phyloP scores from a whole-genome alignment of 2,797 vertebrate species.

The Meda fulgida region DNA sequence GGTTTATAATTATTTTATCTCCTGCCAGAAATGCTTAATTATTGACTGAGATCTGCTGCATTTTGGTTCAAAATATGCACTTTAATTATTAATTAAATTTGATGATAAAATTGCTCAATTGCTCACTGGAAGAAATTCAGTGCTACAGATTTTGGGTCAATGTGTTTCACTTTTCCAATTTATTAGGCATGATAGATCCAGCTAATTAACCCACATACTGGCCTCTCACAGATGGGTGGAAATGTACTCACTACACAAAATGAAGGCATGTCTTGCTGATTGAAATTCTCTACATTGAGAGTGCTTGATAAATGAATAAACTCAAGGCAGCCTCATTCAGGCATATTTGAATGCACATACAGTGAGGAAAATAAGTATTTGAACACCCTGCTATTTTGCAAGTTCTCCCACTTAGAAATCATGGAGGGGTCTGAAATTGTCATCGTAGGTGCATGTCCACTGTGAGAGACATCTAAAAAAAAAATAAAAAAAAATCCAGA shows the following conservation, averaged over 20 bases:
- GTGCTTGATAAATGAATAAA: background rate
- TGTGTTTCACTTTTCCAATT: constrained; percentile 19
- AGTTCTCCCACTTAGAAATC: too few species aligned
- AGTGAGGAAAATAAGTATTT: too few species aligned
- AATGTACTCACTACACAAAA: background rate
- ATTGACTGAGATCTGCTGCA: background rate
- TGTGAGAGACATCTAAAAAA: too few species aligned
- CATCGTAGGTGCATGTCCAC: too few species aligned
- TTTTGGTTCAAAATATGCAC: constrained; percentile 2
- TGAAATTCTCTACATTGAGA: background rate
- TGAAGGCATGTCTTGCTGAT: background rate
- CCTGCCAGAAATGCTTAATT: background rate
- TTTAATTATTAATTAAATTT: constrained; percentile 6
- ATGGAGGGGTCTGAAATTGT: too few species aligned
- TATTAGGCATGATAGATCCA: constrained; percentile 8
- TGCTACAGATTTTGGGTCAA: constrained; percentile 7
- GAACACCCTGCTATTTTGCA: too few species aligned
- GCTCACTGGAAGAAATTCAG: background rate
- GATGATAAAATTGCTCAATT: background rate
- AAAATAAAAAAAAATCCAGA: too few species aligned
- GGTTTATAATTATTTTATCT: background rate
- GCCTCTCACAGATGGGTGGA: constrained; percentile 26
- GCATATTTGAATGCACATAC: background rate
- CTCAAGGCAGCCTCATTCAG: background rate
- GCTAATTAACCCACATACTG: constrained; percentile 25